Percentiles rank a stretch among this genome's conserved stretches.
phyloP scores from a whole-genome alignment of 2,888 invertebrate species.

The Brenthis hecate region DNA sequence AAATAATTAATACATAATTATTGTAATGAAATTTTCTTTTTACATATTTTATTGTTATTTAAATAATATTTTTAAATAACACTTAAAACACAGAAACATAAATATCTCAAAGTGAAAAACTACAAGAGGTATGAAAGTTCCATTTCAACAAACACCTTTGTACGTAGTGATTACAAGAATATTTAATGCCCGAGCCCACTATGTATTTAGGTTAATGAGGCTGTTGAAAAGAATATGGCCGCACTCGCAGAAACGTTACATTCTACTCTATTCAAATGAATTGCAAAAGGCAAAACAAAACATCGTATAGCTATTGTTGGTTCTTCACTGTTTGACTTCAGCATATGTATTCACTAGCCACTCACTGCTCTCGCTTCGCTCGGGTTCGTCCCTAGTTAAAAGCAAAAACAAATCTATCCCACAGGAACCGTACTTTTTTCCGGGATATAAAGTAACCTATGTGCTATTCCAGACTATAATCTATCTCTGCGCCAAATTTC shows the following conservation, averaged over 20 bases:
- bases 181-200: slow-evolving; percentile 32
- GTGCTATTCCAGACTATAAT: too few relatives aligned
- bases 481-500: too few relatives aligned
- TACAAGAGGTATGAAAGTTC: slow-evolving; percentile 22
- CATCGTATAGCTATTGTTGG: slow-evolving; percentile 5
- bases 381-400: too few relatives aligned
- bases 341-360: slow-evolving; percentile 2
- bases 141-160: slow-evolving; percentile 27
- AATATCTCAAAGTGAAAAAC: neutral
- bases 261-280: slow-evolving; percentile 29
- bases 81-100: slow-evolving; percentile 13
- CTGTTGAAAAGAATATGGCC: slow-evolving; percentile 36
- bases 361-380: too few relatives aligned
- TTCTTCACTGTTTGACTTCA: slow-evolving; percentile 1
- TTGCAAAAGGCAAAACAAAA: slow-evolving; percentile 39
- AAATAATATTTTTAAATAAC: slow-evolving; percentile 9
- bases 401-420: too few relatives aligned
- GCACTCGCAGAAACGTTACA: slow-evolving; percentile 18
- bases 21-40: too few relatives aligned
- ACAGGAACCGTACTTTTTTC: too few relatives aligned
- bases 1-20: too few relatives aligned
- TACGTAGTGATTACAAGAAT: slow-evolving; percentile 33
- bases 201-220: slow-evolving; percentile 54
- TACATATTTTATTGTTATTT: neutral
- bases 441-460: too few relatives aligned